Base-by-base conservation (phyloP, 2,888 invertebrate genomes). In the Platerodrilus igneus region DNA sequence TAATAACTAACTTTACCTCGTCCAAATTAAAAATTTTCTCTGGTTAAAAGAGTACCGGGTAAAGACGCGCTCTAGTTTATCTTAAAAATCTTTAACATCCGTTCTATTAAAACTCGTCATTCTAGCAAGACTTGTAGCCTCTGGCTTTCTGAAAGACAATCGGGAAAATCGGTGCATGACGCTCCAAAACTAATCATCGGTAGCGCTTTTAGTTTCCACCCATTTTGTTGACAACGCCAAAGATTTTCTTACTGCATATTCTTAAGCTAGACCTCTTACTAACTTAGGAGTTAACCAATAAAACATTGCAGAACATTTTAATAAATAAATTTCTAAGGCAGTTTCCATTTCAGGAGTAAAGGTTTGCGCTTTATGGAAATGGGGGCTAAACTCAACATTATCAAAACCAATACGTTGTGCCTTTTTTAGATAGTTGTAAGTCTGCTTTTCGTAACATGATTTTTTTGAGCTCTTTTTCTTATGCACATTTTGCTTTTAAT, bases 261-360 rank as follows among this genome's bases (percentile, higher is more conserved):
- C 46, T 35, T 46, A 60, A n/a, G 58, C 58, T 4, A 58, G 33
- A 16, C 47, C 8, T 40, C 53, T 34, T 16, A 51, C 53, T 32
- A 49, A 45, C 34, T 50, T 55, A 3, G 49, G 44, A 10, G 56
- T 51, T 9, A 58, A 37, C 6, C 55, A 57, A 45, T 56, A 49
- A 28, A 52, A 26, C 33, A 35, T 40, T 18, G 28, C 25, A 16
- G 14, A 25, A 26, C 15, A 19, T 37, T 28, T 29, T 21, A 28
- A 10, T 29, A 19, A 19, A 4, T 29, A 29, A 4, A 2, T 19
- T 18, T 29, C 19, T 18, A 29, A 7, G 15, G 18, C 19, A 15
- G 3, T 11, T 18, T 18, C 29, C 19, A 19, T 29, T 27, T 2
- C 27, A 16, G 15, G 2, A 11, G 27, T 8, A 14, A 27, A 5